Conservation (phyloP, 2,797 vertebrate species). For the Premnoplex brunnescens region DNA sequence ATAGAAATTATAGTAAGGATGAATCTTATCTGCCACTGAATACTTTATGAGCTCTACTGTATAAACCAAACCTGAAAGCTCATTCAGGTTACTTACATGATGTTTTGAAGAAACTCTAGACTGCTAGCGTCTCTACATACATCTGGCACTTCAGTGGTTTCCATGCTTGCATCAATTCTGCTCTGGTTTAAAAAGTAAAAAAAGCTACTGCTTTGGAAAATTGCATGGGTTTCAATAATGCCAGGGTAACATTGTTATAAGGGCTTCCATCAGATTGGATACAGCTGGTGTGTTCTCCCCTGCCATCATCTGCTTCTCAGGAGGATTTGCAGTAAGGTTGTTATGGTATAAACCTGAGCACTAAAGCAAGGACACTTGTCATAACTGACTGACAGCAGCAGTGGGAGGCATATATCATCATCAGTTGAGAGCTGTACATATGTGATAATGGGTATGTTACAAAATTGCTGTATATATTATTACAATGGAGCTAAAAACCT, state of each 20-base stretch:
- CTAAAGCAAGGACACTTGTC: neutral
- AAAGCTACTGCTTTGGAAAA: neutral
- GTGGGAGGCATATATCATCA: neutral
- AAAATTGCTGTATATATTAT: neutral
- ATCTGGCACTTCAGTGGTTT: neutral
- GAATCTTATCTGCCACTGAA: neutral
- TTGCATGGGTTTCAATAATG: neutral
- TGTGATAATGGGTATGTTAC: neutral
- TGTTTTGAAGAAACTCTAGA: neutral
- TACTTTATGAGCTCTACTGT: neutral
- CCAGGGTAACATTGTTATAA: neutral
- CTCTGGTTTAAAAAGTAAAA: neutral
- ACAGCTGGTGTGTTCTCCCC: neutral
- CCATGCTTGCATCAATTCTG: neutral
- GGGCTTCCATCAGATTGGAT: neutral
- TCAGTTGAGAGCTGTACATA: neutral
- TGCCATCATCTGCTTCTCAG: neutral
- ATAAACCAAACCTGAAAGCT: neutral
- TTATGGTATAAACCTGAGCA: neutral
- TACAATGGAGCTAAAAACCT: neutral
- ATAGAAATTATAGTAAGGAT: neutral
- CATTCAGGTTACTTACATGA: neutral
- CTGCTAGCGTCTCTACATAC: neutral
- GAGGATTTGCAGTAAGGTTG: neutral
- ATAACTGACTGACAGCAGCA: neutral